Base-by-base conservation (phyloP, 64 coral and sea anemone genomes). In the Pachyseris speciosa region DNA sequence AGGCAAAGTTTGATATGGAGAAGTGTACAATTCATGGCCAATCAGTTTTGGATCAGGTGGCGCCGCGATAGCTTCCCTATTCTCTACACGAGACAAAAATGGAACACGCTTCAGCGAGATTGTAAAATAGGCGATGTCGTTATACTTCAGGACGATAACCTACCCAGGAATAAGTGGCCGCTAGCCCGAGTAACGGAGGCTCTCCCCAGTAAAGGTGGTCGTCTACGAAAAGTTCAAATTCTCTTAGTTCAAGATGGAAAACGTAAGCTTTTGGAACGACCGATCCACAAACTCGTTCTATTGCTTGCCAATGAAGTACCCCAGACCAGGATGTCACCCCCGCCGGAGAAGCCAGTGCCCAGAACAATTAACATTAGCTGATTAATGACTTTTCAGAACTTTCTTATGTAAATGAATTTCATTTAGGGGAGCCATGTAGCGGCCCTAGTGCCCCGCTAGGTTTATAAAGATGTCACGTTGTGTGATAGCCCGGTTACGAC, bases 341-440 rank as follows among this genome's bases (percentile, higher is more conserved):
- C 58, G 58, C 58, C 58, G 4, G 58, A 63, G 58, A 22, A 63
- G 20, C 58, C 58, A 27, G 20, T 63, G 20, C 24, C 20, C 16
- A 26, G 58, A 22, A 63, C 24, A 27, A 63, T 26, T 27, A 8
- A 27, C 20, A 22, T 63, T 26, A 45, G 43, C 43, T 45, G 43
- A 45, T 45, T 45, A 45, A 11, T 45, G 43, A 45, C n/a, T 17
- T 26, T 26, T 63, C 58, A 22, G 58, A 63, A 63, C 58, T n/a
- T 1, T 27, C 4, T 63, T 63, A 63, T 22, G 58, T 63, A 63
- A 63, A 63, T 63, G 58, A 63, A 22, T 63, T 63, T 22, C 58
- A 63, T 63, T 63, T 63, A 63, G 58, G 58, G 58, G 58, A 63
- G 58, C 59, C 59, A 25, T 63, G 59, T 63, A 63, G 59, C 22